Evolutionary conservation across 2,797 vertebrate genomes (phyloP).

Genomic region (Onychomys torridus): DNA sequence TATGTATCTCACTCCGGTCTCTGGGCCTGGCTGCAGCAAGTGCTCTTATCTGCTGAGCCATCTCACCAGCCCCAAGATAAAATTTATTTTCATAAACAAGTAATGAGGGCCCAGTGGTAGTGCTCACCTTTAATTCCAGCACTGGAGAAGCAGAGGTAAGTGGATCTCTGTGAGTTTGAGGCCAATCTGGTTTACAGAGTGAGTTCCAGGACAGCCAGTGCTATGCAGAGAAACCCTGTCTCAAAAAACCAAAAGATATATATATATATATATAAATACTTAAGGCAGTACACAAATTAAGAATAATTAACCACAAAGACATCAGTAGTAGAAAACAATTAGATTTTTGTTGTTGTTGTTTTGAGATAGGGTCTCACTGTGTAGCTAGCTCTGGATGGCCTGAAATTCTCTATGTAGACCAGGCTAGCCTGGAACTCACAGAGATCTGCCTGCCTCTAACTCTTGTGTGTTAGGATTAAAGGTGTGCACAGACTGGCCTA

Average conservation of each 20-base stretch:
- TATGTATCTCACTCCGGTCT: neutral
- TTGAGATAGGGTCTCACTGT: neutral
- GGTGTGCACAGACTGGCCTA: neutral
- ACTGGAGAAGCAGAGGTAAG: too few relatives aligned
- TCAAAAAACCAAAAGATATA: too few relatives aligned
- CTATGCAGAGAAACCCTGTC: too few relatives aligned
- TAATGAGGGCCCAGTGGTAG: neutral
- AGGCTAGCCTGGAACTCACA: neutral
- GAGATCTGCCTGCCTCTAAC: neutral
- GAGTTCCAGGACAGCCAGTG: too few relatives aligned
- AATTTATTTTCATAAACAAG: neutral
- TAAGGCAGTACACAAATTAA: neutral
- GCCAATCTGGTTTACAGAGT: too few relatives aligned
- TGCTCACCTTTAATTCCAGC: too few relatives aligned
- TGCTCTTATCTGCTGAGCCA: neutral
- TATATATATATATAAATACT: neutral
- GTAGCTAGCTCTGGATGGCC: neutral
- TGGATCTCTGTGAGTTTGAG: too few relatives aligned
- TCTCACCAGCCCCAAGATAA: neutral
- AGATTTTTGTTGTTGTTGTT: neutral
- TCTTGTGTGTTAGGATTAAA: neutral
- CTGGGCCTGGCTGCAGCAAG: neutral
- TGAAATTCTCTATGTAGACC: neutral
- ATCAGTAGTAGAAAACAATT: neutral
- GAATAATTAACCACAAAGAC: neutral